Percentiles rank a stretch among this genome's conserved stretches.
Evolutionary conservation across 2,888 invertebrate species (phyloP).

Genomic region (Cyrtodaria siliqua): DNA sequence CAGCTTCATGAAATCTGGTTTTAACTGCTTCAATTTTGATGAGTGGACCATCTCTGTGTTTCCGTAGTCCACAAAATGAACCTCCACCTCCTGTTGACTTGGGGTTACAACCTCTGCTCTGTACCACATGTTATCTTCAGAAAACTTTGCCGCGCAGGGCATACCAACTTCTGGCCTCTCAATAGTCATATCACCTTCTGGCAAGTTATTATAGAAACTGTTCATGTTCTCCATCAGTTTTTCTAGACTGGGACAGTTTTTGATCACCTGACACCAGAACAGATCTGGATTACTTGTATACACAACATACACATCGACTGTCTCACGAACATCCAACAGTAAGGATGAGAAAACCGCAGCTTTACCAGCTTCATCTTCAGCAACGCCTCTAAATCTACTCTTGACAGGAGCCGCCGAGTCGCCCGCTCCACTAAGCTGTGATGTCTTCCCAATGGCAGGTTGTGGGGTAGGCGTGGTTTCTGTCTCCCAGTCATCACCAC

Average conservation of each 20-base stretch:
- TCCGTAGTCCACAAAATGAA: conserved; percentile 82
- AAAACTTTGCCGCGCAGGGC: conserved; percentile 77
- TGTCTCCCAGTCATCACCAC: conserved; percentile 55
- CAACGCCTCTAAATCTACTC: conserved; percentile 1
- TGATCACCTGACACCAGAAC: conserved; percentile 78
- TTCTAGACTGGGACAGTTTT: conserved; percentile 54
- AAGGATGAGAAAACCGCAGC: not conserved
- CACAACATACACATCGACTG: conserved; percentile 69
- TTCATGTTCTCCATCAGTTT: conserved; percentile 74
- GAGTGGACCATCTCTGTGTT: conserved; percentile 72
- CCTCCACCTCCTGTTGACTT: conserved; percentile 59
- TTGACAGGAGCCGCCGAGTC: not conserved
- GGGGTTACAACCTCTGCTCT: conserved; percentile 63
- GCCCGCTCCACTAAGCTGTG: too few relatives aligned
- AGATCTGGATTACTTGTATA: conserved; percentile 66
- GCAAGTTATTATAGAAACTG: conserved; percentile 56
- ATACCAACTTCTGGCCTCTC: conserved; percentile 59
- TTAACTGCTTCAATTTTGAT: conserved; percentile 65
- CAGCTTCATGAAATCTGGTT: conserved; percentile 67
- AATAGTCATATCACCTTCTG: conserved; percentile 52
- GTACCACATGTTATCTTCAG: conserved; percentile 75
- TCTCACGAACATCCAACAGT: conserved; percentile 56
- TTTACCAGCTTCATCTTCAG: too few relatives aligned
- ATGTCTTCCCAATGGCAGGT: too few relatives aligned
- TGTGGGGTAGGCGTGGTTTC: conserved; percentile 7